A percentile compares a stretch with the other conserved stretches of the same genome.
Evolutionary conservation across 92 coral and sea anemone species (phyloP).

Genomic region (Phymanthus crucifer): DNA sequence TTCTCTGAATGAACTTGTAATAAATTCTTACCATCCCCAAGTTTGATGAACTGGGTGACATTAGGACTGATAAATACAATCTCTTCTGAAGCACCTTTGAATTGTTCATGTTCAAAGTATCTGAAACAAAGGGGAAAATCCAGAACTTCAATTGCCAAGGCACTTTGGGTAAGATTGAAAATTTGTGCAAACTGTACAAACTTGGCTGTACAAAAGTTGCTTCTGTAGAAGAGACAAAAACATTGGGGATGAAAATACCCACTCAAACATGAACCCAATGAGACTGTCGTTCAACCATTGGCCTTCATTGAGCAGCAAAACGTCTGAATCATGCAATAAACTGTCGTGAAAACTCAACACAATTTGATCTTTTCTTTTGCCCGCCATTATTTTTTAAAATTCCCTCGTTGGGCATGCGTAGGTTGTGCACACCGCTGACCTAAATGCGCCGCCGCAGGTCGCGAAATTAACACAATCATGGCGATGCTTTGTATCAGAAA

Average conservation of each 20-base stretch:
- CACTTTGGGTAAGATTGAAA: not conserved
- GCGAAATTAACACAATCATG: slow-evolving; percentile 27
- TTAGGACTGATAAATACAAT: slow-evolving; percentile 87
- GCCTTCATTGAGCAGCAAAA: slow-evolving; percentile 76
- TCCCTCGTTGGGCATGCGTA: slow-evolving; percentile 64
- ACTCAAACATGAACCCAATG: slow-evolving; percentile 95
- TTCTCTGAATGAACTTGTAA: not conserved
- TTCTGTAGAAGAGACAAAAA: not conserved
- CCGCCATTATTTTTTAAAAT: slow-evolving; percentile 77
- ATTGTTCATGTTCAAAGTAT: slow-evolving; percentile 79
- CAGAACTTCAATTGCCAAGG: not conserved
- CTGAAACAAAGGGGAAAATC: slow-evolving; percentile 45
- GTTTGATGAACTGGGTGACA: slow-evolving; percentile 87
- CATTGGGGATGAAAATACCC: slow-evolving; percentile 29
- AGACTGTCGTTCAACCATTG: slow-evolving; percentile 92
- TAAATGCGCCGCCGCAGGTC: slow-evolving; percentile 19
- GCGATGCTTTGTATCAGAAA: slow-evolving; percentile 24
- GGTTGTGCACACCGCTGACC: slow-evolving; percentile 44
- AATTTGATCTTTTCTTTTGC: slow-evolving; percentile 44
- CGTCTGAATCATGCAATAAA: slow-evolving; percentile 82
- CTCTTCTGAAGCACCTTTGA: slow-evolving; percentile 55
- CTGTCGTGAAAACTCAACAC: slow-evolving; percentile 90
- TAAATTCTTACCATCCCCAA: slow-evolving; percentile 66
- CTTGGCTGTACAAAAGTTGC: not conserved
- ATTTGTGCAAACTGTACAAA: not conserved